phyloP scores from a whole-genome alignment of 1,140 invertebrate genomes.

The Chironomus striatipennis region DNA sequence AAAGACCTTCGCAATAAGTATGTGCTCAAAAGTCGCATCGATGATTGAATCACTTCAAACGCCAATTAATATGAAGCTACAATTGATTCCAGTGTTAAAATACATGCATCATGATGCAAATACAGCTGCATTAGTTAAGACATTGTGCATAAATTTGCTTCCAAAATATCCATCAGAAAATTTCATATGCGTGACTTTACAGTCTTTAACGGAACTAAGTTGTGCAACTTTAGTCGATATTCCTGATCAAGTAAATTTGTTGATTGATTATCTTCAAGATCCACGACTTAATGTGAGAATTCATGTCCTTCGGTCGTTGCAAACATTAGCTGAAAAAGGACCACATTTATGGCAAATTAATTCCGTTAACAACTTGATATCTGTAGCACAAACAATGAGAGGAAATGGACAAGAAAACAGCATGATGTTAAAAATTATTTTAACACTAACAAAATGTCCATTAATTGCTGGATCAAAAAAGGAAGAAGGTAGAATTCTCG shows the following conservation, averaged over 20 bases:
- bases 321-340: constrained; percentile 60
- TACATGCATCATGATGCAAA: constrained; percentile 90
- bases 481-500: constrained; percentile 43
- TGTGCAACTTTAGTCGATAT: constrained; percentile 83
- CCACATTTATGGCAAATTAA: constrained; percentile 74
- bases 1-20: constrained; percentile 89
- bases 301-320: constrained; percentile 63
- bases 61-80: constrained; percentile 82
- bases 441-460: constrained; percentile 47
- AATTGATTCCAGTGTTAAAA: constrained; percentile 81
- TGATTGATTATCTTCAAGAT: constrained; percentile 46
- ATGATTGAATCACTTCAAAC: constrained; percentile 91
- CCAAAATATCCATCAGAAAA: constrained; percentile 80
- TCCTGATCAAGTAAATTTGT: constrained; percentile 66
- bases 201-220: constrained; percentile 80
- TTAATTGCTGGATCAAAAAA: constrained; percentile 43
- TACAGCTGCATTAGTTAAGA: constrained; percentile 72
- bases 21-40: constrained; percentile 90
- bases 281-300: constrained; percentile 61
- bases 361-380: constrained; percentile 55
- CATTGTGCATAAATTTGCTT: constrained; percentile 71
- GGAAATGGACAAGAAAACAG: constrained; percentile 35
- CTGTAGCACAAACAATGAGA: constrained; percentile 32
- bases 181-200: constrained; percentile 78
- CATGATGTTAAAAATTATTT: constrained; percentile 40